Base-by-base conservation (phyloP, 2,113 vertebrate species). In the Psittacara wagleri region DNA sequence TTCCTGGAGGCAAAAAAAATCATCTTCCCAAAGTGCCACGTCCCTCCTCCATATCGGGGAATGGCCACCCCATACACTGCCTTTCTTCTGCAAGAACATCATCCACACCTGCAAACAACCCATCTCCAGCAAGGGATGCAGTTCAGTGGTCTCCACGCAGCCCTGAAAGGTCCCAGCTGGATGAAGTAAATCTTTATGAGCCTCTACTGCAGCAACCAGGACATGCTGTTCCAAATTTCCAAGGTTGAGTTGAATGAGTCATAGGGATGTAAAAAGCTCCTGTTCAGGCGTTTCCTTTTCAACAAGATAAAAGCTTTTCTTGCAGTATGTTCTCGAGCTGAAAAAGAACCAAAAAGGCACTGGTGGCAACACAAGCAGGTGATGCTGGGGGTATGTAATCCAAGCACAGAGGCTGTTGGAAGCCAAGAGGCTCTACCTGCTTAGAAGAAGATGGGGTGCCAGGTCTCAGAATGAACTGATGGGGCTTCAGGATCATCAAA, bases 11-110 rank as follows among this genome's bases (percentile, higher is more conserved):
- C 7, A 85, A 83, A 49, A 68, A 64, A 37, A 3, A 31, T 20
- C 13, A 33, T 61, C 63, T 63, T 80, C 54, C 67, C 72, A 22
- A 54, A 27, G 25, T 10, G n/a, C 1, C 1, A 0, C 28, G 14
- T 7, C 66, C 70, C 62, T 4, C 3, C 11, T 91, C 28, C 3
- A 0, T 5, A 19, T 11, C 27, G 62, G 31, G 14, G 39, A 64
- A 23, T 0, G 2, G 23, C 35, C 37, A 28, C 7, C 13, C 41
- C 44, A 31, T 1, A 3, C 15, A 8, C 1, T 5, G 52, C 22
- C 27, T 25, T n/a, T 33, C 43, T 67, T 57, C 70, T 2, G 4
- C 11, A n/a, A n/a, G 22, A 3, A 0, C 52, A 41, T 19, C 0
- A 0, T 22, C 80, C 64, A 25, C 35, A 18, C 48, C n/a, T 52